Conservation (phyloP, 1,140 invertebrate genomes). For the Magallana angulata region DNA sequence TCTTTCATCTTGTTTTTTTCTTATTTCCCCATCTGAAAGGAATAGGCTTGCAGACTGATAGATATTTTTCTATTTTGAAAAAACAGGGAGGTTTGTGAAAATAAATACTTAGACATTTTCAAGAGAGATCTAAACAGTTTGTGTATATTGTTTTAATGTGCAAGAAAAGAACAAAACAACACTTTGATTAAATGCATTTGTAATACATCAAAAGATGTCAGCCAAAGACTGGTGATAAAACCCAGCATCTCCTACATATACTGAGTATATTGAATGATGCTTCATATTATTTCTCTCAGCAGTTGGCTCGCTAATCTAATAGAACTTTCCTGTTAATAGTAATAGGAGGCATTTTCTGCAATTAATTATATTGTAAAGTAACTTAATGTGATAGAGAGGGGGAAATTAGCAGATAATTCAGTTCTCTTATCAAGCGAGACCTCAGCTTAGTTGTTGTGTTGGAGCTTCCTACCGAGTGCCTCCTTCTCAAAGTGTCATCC, state of each 20-base stretch:
- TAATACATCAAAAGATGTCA: background rate
- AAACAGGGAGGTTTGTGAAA: constrained; percentile 13
- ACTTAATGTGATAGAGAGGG: constrained; percentile 27
- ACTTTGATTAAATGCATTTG: constrained; percentile 28
- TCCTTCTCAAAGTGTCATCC: background rate
- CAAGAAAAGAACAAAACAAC: constrained; percentile 18
- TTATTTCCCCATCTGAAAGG: constrained; percentile 9
- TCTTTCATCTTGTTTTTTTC: constrained; percentile 18
- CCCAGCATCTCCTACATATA: background rate
- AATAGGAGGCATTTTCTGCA: constrained; percentile 4
- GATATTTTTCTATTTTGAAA: constrained; percentile 31
- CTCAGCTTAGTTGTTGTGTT: background rate
- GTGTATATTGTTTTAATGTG: constrained; percentile 26
- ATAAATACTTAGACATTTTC: constrained; percentile 25
- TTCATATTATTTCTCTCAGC: constrained; percentile 15
- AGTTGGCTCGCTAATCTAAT: constrained; percentile 9
- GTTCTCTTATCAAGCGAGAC: background rate
- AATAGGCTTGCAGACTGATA: background rate
- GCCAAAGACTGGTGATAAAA: constrained; percentile 2
- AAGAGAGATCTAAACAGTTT: constrained; percentile 20
- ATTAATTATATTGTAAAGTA: constrained; percentile 36
- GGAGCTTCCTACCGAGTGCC: background rate
- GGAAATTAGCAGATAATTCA: constrained; percentile 16
- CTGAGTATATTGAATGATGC: constrained; percentile 10
- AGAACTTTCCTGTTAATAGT: constrained; percentile 16